Percentiles rank a stretch among this genome's conserved stretches.
Evolutionary conservation across 2,797 vertebrate genomes (phyloP).

Genomic region (Novumbra hubbsi): DNA sequence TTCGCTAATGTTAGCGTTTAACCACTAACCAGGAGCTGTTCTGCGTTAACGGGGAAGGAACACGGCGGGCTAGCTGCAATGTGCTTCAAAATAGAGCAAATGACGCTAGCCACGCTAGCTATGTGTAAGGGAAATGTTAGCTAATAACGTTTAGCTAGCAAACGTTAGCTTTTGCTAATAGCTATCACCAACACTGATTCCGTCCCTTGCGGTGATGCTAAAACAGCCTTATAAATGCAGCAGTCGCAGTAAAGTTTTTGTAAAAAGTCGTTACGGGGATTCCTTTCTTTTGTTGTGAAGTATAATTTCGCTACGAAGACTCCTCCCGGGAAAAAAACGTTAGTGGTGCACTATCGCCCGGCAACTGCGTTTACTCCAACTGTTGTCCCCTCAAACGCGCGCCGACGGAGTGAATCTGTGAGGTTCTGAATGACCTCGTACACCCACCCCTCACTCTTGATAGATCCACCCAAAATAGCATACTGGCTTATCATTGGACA

Average conservation of each 20-base stretch:
- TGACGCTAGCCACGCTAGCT: conserved; percentile 47
- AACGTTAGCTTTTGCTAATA: conserved; percentile 46
- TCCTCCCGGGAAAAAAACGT: conserved; percentile 44
- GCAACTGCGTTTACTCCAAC: conserved; percentile 68
- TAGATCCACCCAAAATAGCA: conserved; percentile 43
- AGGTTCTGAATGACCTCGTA: conserved; percentile 78
- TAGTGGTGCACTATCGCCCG: conserved; percentile 63
- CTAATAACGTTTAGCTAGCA: conserved; percentile 49
- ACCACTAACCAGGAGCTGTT: conserved; percentile 8
- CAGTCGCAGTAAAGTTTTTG: conserved; percentile 46
- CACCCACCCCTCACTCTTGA: conserved; percentile 66
- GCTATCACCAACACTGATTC: conserved; percentile 69
- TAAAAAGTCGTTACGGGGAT: conserved; percentile 50
- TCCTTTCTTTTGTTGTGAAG: conserved; percentile 45
- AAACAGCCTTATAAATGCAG: conserved; percentile 59
- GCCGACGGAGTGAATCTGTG: conserved; percentile 75
- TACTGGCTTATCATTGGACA: conserved; percentile 40
- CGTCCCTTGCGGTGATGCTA: conserved; percentile 64
- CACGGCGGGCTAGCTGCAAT: conserved; percentile 46
- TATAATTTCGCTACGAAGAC: conserved; percentile 46
- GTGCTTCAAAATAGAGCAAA: conserved; percentile 48
- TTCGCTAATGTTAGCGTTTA: not conserved
- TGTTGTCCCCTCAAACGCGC: conserved; percentile 74
- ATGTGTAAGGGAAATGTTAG: conserved; percentile 52
- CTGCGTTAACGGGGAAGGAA: conserved; percentile 32